Evolutionary conservation across 2,113 vertebrate species (phyloP), one percentile per base, ranked within the genome.

Genomic region (Chinchilla lanigera): DNA sequence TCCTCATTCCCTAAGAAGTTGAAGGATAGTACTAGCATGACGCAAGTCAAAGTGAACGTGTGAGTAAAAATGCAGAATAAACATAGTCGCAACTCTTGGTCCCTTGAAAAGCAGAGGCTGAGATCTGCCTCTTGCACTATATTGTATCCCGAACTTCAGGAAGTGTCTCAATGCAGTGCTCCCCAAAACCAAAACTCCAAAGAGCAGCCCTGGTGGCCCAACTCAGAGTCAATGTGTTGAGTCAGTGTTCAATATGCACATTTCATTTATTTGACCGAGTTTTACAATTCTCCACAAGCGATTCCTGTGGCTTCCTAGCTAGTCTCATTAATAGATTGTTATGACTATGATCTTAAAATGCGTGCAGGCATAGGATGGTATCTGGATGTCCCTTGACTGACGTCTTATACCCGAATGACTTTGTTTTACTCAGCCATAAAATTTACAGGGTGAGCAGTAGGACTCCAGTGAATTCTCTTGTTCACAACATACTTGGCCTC

Each of bases 51-150:
- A 78, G 12, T 65, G n/a, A 77, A 38, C 1, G 13, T 24, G 13
- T 19, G n/a, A 77, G n/a, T 65, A 30, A 65, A 92, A 97, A 61
- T 50, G 14, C 1, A 58, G 90, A 95, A 82, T 30, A 86, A 86
- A n/a, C 22, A 78, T 67, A 61, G 1, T 41, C n/a, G 17, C 24
- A 78, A 73, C 26, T 14, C 3, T 61, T 38, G 14, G 1, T 84
- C 10, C 17, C 26, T 83, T 20, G 28, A 65, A 28, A 84, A 77
- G 71, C 30, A 30, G 8, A 35, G 28, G 33, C 14, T 80, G 14
- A 86, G 35, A 67, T 61, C 28, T 41, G 13, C 1, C 13, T 13
- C 56, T 75, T 71, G 5, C 0, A 47, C 5, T 56, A 38, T 5
- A 5, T 50, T 11, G 0, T 63, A 19, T 20, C 71, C 20, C 60